A percentile compares a stretch with the other conserved stretches of the same genome.
These are phyloP conservation scores for Chamaetylas fuelleborni DNA, from an alignment of 2,113 vertebrate species.

Conservation along the genomic window DNA sequence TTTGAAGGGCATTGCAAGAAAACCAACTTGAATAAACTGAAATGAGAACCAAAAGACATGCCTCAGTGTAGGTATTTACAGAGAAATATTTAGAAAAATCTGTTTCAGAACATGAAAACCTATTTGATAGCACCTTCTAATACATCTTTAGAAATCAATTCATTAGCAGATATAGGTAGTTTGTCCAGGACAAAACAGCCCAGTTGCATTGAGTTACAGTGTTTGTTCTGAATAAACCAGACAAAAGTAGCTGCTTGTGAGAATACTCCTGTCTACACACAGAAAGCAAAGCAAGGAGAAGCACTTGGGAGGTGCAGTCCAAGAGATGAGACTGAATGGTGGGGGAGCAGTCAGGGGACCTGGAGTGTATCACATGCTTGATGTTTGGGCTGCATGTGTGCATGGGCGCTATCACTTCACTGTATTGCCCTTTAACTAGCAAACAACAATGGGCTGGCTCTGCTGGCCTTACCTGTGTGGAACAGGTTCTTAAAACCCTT, in stretches of 20 bases:
- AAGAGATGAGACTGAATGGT: background rate
- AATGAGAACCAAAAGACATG: background rate
- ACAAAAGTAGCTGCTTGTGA: background rate
- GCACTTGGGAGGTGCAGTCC: background rate
- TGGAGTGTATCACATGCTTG: rapidly evolving
- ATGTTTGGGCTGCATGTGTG: background rate
- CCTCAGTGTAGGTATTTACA: background rate
- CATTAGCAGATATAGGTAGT: background rate
- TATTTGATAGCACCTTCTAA: background rate
- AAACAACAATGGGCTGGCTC: background rate
- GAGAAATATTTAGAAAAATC: background rate
- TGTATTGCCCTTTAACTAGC: background rate
- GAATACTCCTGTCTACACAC: background rate
- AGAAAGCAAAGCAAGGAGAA: background rate
- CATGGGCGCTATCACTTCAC: background rate
- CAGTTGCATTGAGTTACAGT: background rate
- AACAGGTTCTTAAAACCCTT: background rate
- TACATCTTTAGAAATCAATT: background rate
- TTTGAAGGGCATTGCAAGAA: background rate
- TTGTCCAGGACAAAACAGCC: background rate
- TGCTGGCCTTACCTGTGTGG: background rate
- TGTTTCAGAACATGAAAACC: background rate
- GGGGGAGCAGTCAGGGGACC: background rate
- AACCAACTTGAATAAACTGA: background rate
- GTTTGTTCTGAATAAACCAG: background rate